phyloP scores from a whole-genome alignment of 1,140 invertebrate genomes.

The Maniola jurtina region DNA sequence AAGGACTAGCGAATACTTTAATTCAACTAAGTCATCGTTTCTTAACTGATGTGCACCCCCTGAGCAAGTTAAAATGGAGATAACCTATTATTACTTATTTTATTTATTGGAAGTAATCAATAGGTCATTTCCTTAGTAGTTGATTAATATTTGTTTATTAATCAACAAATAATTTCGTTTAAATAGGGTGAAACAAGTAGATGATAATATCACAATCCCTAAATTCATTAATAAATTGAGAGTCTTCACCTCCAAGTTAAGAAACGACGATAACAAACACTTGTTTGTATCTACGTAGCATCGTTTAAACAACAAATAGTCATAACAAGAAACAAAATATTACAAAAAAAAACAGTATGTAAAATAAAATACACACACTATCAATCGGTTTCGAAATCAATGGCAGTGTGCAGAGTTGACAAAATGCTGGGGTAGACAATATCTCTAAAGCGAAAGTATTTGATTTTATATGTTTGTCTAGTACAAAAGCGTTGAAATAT shows the following conservation, averaged over 20 bases:
- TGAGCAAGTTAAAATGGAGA: too few relatives aligned
- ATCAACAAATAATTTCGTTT: neutral
- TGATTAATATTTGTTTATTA: too few relatives aligned
- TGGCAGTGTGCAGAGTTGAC: slow-evolving; percentile 47
- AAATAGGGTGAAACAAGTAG: neutral
- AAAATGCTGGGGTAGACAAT: slow-evolving; percentile 25
- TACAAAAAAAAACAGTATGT: slow-evolving; percentile 45
- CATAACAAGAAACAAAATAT: slow-evolving; percentile 59
- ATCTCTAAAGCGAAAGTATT: neutral
- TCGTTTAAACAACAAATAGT: slow-evolving; percentile 53
- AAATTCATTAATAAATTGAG: neutral
- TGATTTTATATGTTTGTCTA: neutral
- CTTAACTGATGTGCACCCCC: neutral
- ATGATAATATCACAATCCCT: too few relatives aligned
- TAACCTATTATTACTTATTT: too few relatives aligned
- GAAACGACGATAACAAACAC: slow-evolving; percentile 34
- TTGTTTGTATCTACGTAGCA: slow-evolving; percentile 51
- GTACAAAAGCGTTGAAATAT: slow-evolving; percentile 4
- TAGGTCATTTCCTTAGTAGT: too few relatives aligned
- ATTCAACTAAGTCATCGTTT: slow-evolving; percentile 32
- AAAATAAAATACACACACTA: slow-evolving; percentile 35
- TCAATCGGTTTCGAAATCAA: slow-evolving; percentile 39
- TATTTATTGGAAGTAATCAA: too few relatives aligned
- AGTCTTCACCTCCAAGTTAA: neutral
- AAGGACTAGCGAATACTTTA: slow-evolving; percentile 65